phyloP scores from a whole-genome alignment of 1,140 invertebrate species.

The Ips nitidus region DNA sequence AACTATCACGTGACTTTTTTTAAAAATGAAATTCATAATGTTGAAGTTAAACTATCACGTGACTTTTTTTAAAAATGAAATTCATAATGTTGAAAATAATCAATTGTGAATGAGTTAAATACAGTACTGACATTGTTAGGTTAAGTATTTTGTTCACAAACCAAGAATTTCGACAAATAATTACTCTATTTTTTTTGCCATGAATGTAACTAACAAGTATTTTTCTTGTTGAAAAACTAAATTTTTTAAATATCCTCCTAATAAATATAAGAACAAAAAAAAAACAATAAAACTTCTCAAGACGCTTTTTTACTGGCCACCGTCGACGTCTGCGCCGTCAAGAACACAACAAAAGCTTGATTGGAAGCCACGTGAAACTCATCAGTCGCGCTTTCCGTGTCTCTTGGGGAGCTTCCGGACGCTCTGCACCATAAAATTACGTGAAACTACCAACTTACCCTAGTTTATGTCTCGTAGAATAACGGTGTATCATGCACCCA shows the following conservation, averaged over 20 bases:
- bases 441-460: background rate
- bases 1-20: too few relatives aligned
- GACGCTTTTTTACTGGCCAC: slow-evolving; percentile 20
- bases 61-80: background rate
- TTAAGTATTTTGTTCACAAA: too few relatives aligned
- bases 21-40: background rate
- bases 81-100: background rate
- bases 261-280: too few relatives aligned
- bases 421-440: background rate
- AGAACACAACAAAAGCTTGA: slow-evolving; percentile 18
- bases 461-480: too few relatives aligned
- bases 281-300: slow-evolving; percentile 20
- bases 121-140: too few relatives aligned
- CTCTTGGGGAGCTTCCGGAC: background rate
- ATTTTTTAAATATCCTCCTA: too few relatives aligned
- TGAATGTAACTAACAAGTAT: too few relatives aligned
- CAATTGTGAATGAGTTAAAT: too few relatives aligned
- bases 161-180: too few relatives aligned
- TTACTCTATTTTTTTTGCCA: too few relatives aligned
- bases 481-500: too few relatives aligned
- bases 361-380: slow-evolving; percentile 19
- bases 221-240: too few relatives aligned
- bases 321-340: slow-evolving; percentile 13
- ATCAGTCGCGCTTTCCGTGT: slow-evolving; percentile 10
- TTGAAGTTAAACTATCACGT: background rate